Evolutionary conservation across 1,140 invertebrate genomes (phyloP).

Genomic region (Zaprionus ghesquierei): DNA sequence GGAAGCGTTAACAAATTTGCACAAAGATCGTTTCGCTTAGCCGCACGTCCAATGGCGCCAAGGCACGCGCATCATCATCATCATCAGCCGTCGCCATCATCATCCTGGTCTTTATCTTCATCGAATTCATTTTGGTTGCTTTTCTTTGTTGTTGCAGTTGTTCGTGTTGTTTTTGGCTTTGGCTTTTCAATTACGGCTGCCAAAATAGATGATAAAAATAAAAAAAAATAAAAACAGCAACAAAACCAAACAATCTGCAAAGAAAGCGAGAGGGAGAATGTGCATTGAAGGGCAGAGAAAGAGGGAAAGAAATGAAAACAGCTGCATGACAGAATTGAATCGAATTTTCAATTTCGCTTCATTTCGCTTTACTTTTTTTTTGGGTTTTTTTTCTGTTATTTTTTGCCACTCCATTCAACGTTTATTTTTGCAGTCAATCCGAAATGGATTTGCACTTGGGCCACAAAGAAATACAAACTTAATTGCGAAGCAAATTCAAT

Average conservation of each 20-base stretch:
- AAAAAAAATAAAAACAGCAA: not conserved
- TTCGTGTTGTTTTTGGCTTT: slow-evolving; percentile 13
- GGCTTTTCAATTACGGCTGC: slow-evolving; percentile 41
- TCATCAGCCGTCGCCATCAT: slow-evolving; percentile 40
- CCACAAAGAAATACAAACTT: not conserved
- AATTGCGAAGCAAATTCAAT: not conserved
- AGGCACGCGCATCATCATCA: slow-evolving; percentile 71
- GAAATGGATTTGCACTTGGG: not conserved
- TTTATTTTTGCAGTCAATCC: not conserved
- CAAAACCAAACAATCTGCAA: not conserved
- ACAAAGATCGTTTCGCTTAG: slow-evolving; percentile 26
- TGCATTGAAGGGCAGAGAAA: not conserved
- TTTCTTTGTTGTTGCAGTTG: slow-evolving; percentile 8
- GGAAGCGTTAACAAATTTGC: slow-evolving; percentile 70
- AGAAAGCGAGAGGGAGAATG: not conserved
- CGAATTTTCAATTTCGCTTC: not conserved
- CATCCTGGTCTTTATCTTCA: slow-evolving; percentile 3
- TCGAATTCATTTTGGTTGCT: slow-evolving; percentile 30
- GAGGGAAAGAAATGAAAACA: not conserved
- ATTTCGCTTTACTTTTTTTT: not conserved
- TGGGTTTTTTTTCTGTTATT: not conserved
- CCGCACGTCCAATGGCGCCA: slow-evolving; percentile 50
- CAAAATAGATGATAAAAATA: slow-evolving; percentile 23
- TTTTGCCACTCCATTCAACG: not conserved
- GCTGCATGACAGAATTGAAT: not conserved